These are phyloP conservation scores for Malacoraja senta DNA, from an alignment of 2,797 vertebrate species.

Conservation along the genomic window DNA sequence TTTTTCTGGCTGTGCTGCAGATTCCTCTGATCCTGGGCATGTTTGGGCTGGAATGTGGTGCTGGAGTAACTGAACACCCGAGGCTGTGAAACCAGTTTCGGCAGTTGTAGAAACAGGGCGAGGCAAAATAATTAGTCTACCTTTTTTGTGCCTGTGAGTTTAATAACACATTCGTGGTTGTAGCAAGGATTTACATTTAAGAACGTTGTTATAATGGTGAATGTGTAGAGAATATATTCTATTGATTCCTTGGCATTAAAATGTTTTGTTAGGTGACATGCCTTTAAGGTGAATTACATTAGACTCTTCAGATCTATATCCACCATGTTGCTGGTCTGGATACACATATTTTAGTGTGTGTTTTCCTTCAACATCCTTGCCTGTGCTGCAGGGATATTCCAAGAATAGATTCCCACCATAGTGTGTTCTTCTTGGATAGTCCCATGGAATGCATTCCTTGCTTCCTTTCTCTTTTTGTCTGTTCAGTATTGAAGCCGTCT, in stretches of 20 bases:
- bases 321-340: not conserved
- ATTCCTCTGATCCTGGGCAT: constrained; percentile 4
- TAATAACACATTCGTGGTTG: not conserved
- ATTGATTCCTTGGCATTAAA: not conserved
- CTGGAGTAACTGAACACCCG: not conserved
- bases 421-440: not conserved
- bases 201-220: not conserved
- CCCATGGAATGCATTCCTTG: not conserved
- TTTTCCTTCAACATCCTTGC: not conserved
- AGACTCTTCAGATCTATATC: not conserved
- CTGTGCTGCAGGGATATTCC: not conserved
- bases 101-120: not conserved
- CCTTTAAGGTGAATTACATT: too few species aligned
- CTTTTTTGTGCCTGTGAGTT: not conserved
- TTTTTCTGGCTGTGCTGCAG: not conserved
- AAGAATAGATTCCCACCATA: not conserved
- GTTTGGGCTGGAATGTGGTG: not conserved
- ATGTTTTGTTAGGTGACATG: not conserved
- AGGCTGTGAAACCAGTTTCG: constrained; percentile 25
- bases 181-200: not conserved
- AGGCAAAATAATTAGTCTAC: constrained; percentile 23
- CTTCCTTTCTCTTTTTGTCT: not conserved
- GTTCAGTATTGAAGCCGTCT: not conserved
- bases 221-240: not conserved
- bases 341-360: too few species aligned